Base-by-base conservation (phyloP, 92 coral and sea anemone genomes). In the Bergia puertoricense region DNA sequence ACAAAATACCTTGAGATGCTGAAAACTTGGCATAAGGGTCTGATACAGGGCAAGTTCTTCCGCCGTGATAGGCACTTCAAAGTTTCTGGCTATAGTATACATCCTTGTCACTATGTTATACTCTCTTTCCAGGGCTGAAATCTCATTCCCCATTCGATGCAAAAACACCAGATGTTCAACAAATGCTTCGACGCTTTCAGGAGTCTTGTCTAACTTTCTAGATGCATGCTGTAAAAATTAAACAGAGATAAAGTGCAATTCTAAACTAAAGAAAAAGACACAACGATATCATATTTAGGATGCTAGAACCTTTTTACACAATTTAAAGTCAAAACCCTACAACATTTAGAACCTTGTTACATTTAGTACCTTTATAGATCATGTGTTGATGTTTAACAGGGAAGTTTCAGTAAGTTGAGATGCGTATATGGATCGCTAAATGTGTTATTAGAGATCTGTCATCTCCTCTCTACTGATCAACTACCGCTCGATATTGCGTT, bases 11-110 rank as follows among this genome's bases (percentile, higher is more conserved):
- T 97, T 97, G 36, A 97, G 92, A 88, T 93, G 96, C 14, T 96
- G 96, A 76, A 97, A 97, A 82, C 99, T 97, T 16, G 99, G 99
- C 98, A 93, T 96, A 22, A 97, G 91, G 40, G 94, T 97, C 88
- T 95, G 94, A 65, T 93, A 97, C 23, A 97, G 88, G 1, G 99
- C 99, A 8, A 96, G 86, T 83, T 97, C 99, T 83, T 95, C 98
- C 0, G 95, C 92, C 41, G 92, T 92, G 37, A 97, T 95, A 3
- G 83, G 69, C 81, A 97, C 90, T 22, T 95, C 99, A 90, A 92
- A 97, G 90, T 92, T 94, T 13, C 89, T 94, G 18, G 97, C 95
- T 18, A 97, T 92, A 48, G 89, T 88, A 85, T 97, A 97, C 93
- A 97, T 86, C 80, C 93, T 93, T 54, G 95, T 95, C 3, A 97